These are phyloP conservation scores for Platanista minor DNA, from an alignment of 2,113 vertebrate genomes.

Conservation along the genomic window DNA sequence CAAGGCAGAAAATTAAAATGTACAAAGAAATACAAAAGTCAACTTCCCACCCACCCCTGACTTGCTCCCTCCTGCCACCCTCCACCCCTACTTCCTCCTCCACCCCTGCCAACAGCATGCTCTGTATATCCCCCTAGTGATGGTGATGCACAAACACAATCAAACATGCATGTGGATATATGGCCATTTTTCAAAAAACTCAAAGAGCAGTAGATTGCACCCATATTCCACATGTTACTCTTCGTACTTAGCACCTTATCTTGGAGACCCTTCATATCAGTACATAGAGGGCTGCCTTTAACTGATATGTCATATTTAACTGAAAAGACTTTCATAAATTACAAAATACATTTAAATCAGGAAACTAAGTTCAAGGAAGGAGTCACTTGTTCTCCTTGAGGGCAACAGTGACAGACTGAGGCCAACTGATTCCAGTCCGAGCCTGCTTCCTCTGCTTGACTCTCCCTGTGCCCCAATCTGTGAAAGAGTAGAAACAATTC, in stretches of 20 bases:
- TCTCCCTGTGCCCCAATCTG: no score
- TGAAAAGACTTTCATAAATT: neutral
- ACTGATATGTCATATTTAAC: neutral
- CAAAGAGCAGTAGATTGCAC: neutral
- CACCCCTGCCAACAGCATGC: neutral
- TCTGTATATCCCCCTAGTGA: rapidly evolving
- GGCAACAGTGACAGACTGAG: neutral
- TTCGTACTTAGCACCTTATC: neutral
- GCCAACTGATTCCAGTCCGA: neutral
- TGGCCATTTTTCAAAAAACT: neutral
- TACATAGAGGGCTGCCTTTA: neutral
- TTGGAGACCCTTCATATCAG: neutral
- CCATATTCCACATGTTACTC: neutral
- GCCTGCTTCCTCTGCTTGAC: neutral
- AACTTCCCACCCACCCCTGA: neutral
- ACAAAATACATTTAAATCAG: neutral
- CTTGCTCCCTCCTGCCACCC: neutral
- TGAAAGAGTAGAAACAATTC: neutral
- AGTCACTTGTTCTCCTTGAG: neutral
- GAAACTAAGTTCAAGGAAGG: neutral
- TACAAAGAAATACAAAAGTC: neutral
- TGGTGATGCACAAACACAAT: no score
- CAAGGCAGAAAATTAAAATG: neutral
- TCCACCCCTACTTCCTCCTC: no score
- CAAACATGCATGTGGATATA: neutral